Conservation (phyloP, 2,888 invertebrate genomes). For the Eledona agricola region DNA sequence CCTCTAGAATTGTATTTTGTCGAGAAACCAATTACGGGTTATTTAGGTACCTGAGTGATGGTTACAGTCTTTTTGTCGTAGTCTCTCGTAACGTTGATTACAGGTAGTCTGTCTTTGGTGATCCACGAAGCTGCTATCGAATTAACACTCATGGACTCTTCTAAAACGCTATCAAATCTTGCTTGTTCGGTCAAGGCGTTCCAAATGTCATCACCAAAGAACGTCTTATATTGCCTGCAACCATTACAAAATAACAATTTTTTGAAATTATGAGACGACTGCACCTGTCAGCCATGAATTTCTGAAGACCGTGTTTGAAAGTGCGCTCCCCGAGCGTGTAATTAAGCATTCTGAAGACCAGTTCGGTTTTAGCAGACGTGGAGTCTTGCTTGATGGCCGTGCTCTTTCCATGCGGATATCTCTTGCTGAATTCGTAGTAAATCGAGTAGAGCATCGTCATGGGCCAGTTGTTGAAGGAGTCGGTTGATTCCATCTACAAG, state of each 20-base stretch:
- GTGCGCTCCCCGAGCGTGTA: slow-evolving; percentile 80
- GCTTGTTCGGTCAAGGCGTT: slow-evolving; percentile 75
- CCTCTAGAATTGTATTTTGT: slow-evolving; percentile 67
- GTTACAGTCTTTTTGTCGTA: slow-evolving; percentile 71
- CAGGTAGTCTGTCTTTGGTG: slow-evolving; percentile 79
- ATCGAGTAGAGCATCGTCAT: slow-evolving; percentile 80
- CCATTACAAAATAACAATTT: slow-evolving; percentile 2
- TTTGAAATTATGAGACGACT: background rate
- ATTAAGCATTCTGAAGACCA: slow-evolving; percentile 90
- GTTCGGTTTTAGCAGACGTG: slow-evolving; percentile 76
- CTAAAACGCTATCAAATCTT: slow-evolving; percentile 67
- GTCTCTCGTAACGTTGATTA: slow-evolving; percentile 75
- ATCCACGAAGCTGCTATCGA: slow-evolving; percentile 86
- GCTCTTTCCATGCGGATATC: slow-evolving; percentile 79
- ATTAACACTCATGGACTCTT: slow-evolving; percentile 68
- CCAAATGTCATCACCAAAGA: slow-evolving; percentile 84
- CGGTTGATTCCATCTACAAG: slow-evolving; percentile 73
- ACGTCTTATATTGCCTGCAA: slow-evolving; percentile 74
- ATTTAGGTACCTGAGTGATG: slow-evolving; percentile 74
- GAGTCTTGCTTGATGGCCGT: slow-evolving; percentile 80
- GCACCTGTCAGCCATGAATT: slow-evolving; percentile 72
- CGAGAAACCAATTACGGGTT: slow-evolving; percentile 19
- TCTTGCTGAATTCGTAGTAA: slow-evolving; percentile 82
- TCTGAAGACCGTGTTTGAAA: slow-evolving; percentile 77
- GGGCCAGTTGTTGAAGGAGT: slow-evolving; percentile 82